phyloP scores from a whole-genome alignment of 1,140 invertebrate species.

The Brachionus plicatilis region DNA sequence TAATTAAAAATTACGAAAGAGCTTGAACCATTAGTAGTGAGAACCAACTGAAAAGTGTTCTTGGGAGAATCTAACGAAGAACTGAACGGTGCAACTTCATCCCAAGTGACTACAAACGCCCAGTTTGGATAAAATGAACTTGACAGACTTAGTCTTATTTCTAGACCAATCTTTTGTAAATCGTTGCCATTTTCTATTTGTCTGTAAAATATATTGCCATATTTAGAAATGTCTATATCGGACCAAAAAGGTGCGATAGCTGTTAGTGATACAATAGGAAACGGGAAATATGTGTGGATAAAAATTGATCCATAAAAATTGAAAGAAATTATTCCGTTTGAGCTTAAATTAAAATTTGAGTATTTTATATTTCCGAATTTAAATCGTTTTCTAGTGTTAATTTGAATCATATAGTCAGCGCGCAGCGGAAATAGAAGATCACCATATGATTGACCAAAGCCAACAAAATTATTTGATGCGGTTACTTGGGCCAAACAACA shows the following conservation, averaged over 20 bases:
- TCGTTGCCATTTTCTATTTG: background rate
- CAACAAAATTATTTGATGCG: background rate
- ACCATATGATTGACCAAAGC: background rate
- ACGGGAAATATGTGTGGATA: too few species aligned
- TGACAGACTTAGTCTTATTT: background rate
- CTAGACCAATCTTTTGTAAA: background rate
- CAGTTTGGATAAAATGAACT: background rate
- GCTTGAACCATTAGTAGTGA: background rate
- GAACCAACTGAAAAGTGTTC: background rate
- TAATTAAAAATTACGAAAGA: background rate
- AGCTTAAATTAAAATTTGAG: background rate
- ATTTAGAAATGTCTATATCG: background rate
- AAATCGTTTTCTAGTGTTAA: background rate
- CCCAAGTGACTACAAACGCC: background rate
- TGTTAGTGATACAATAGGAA: background rate
- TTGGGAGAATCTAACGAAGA: background rate
- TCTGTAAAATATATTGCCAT: background rate
- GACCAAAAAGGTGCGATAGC: background rate
- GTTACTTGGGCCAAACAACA: background rate
- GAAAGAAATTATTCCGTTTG: background rate
- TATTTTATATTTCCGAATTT: background rate
- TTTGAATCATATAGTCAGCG: background rate
- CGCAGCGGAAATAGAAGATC: background rate
- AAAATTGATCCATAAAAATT: too few species aligned
- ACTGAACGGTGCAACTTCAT: background rate